Evolutionary conservation across 2,113 vertebrate species (phyloP).

Genomic region (Neolamprologus devosi): DNA sequence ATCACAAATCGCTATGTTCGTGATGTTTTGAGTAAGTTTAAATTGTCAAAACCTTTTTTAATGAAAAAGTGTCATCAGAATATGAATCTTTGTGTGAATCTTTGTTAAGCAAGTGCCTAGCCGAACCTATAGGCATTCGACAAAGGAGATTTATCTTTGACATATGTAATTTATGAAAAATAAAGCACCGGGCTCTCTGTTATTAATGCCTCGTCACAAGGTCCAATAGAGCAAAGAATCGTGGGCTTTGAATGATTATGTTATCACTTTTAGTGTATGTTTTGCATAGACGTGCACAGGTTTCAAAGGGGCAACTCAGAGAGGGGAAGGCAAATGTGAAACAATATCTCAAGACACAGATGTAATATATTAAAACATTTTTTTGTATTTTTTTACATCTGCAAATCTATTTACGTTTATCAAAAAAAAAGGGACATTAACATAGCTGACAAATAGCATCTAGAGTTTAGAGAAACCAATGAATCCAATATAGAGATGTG

Average conservation of each 20-base stretch:
- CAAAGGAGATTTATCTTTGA: constrained; percentile 64
- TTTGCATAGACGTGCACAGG: constrained; percentile 65
- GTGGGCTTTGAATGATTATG: constrained; percentile 71
- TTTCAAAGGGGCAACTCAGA: constrained; percentile 9
- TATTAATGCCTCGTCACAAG: constrained; percentile 76
- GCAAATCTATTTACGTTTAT: not conserved
- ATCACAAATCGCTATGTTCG: not conserved
- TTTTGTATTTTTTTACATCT: not conserved
- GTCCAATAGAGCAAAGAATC: constrained; percentile 75
- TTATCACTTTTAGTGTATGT: constrained; percentile 70
- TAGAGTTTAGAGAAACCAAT: not conserved
- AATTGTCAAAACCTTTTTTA: not conserved
- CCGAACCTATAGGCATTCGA: constrained; percentile 20
- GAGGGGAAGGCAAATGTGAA: not conserved
- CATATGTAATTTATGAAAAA: constrained; percentile 73
- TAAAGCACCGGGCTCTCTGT: constrained; percentile 54
- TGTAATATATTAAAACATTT: not conserved
- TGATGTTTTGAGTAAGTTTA: not conserved
- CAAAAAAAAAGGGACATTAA: not conserved
- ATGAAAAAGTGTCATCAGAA: not conserved
- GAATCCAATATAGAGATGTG: not conserved
- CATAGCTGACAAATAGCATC: not conserved
- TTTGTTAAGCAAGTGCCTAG: not conserved
- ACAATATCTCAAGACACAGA: not conserved
- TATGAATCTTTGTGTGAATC: not conserved